phyloP scores from a whole-genome alignment of 2,797 vertebrate genomes.

The Caiman crocodilus region DNA sequence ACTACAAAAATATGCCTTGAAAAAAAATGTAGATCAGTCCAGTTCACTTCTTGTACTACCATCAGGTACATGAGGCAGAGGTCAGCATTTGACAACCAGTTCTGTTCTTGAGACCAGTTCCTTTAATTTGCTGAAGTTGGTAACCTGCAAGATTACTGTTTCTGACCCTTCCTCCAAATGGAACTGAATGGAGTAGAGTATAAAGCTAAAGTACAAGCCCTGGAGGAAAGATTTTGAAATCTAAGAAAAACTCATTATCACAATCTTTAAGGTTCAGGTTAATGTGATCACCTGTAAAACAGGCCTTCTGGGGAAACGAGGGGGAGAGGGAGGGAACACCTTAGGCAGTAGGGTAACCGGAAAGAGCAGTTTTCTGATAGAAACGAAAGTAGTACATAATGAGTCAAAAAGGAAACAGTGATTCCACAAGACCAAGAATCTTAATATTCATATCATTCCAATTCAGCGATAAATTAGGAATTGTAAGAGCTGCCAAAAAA shows the following conservation, averaged over 20 bases:
- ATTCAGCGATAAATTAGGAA: conserved; percentile 70
- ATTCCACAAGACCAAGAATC: conserved; percentile 61
- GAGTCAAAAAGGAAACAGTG: conserved; percentile 44
- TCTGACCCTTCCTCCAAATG: neutral
- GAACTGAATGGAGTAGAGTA: conserved; percentile 1
- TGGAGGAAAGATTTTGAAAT: neutral
- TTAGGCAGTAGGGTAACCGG: too few species aligned
- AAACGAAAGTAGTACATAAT: conserved; percentile 36
- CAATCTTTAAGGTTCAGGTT: conserved; percentile 23
- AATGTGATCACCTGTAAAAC: conserved; percentile 18
- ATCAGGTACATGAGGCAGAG: too few species aligned
- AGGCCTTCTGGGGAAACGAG: neutral
- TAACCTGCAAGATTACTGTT: too few species aligned
- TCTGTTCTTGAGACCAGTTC: too few species aligned
- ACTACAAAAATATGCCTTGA: neutral
- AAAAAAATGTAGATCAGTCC: too few species aligned
- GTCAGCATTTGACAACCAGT: too few species aligned
- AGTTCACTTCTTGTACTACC: too few species aligned
- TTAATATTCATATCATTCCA: conserved; percentile 64
- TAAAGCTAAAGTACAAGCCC: neutral
- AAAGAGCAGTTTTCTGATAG: neutral
- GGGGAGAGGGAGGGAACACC: too few species aligned
- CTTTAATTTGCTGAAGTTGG: too few species aligned
- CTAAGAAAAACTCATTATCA: neutral
- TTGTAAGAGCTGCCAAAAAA: conserved; percentile 61